A percentile compares a stretch with the other conserved stretches of the same genome.
Evolutionary conservation across 2,113 vertebrate species (phyloP).

Genomic region (Nothocercus nigrocapillus): DNA sequence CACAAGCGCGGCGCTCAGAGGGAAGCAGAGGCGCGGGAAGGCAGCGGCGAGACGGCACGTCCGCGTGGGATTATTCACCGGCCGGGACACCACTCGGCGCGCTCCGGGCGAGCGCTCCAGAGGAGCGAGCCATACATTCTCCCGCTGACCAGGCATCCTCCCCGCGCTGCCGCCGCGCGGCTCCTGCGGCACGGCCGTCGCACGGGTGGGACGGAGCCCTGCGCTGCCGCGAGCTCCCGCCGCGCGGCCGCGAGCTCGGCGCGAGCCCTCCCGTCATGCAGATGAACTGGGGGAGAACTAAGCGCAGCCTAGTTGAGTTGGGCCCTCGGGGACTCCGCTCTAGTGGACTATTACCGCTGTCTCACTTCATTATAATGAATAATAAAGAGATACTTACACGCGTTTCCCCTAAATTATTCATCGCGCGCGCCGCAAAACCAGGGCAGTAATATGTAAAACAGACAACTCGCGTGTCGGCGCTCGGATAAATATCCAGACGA

Average conservation of each 20-base stretch:
- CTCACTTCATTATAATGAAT: slow-evolving; percentile 84
- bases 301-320: slow-evolving; percentile 53
- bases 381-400: slow-evolving; percentile 83
- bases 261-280: neutral
- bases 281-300: slow-evolving; percentile 70
- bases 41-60: too few relatives aligned
- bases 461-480: slow-evolving; percentile 55
- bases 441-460: slow-evolving; percentile 74
- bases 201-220: too few relatives aligned
- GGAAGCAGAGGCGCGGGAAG: neutral
- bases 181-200: too few relatives aligned
- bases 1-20: neutral
- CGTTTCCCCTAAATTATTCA: slow-evolving; percentile 83
- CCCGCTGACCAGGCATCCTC: too few relatives aligned
- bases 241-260: neutral
- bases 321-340: slow-evolving; percentile 76
- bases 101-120: too few relatives aligned
- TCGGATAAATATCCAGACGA: slow-evolving; percentile 69
- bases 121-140: too few relatives aligned
- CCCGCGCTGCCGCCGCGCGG: too few relatives aligned
- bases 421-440: slow-evolving; percentile 70
- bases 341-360: slow-evolving; percentile 81
- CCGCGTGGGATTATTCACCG: neutral
- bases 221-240: too few relatives aligned
- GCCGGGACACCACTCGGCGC: neutral